Base-by-base conservation (phyloP, 2,888 invertebrate genomes). In the Leptodirus hochenwartii region DNA sequence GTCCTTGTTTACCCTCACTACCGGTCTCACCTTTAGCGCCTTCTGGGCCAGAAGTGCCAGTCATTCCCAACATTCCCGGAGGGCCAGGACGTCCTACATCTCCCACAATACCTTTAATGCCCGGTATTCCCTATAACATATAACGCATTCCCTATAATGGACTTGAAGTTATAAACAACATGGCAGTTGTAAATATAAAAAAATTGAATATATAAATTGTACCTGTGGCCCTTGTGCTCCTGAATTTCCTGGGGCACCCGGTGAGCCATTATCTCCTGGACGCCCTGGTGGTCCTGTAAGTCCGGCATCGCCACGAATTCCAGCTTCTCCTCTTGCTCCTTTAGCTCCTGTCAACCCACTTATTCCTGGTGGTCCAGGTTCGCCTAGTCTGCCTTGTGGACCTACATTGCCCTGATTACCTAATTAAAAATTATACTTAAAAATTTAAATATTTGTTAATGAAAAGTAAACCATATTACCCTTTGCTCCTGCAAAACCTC, bases 1-100 rank as follows among this genome's bases (percentile, higher is more conserved):
- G 65, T 9, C 88, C 87, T 25, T 66, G 44, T 28, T 70, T 64
- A 4, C 81, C 74, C 44, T 69, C 69, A 16, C 63, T 62, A 9
- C 79, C 78, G 25, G 67, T 59, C 45, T 80, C 79, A 8, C 82
- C 85, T 52, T 79, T 81, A 13, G 61, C 54, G 25, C 81, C 81
- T 45, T 80, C 77, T 3, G 59, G 47, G 17, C 84, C 85, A 9
- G 67, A 66, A 3, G 66, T 56, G 11, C 85, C 84, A 16, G 75
- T 69, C 12, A 66, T 57, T 3, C 85, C 84, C 32, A 68, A 62
- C 2, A 64, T 61, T 1, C 81, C 79, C 2, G 68, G 56, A 22
- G 61, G 53, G 4, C 80, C 81, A 2, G 70, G 59, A 37, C 75
- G 59, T 9, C 81, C 81, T 5, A 60, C 48, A 42, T 80, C 79